phyloP scores from a whole-genome alignment of 2,888 invertebrate species.

The Formica aserva region DNA sequence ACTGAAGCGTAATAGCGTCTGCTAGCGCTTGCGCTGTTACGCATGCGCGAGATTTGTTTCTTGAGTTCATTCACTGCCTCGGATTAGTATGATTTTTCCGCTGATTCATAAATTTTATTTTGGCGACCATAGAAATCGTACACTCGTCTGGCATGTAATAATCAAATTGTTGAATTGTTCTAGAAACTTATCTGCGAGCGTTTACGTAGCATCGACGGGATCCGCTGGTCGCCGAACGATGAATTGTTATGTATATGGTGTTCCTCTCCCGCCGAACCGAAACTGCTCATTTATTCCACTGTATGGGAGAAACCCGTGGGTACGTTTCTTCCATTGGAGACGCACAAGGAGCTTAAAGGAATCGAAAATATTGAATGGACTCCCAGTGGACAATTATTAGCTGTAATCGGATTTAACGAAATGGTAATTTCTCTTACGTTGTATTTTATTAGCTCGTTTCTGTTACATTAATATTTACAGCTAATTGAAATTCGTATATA shows the following conservation, averaged over 20 bases:
- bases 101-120: too few relatives aligned
- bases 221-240: constrained; percentile 83
- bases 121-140: not conserved
- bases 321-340: constrained; percentile 75
- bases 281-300: constrained; percentile 81
- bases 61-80: too few relatives aligned
- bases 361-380: constrained; percentile 82
- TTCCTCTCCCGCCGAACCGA: constrained; percentile 78
- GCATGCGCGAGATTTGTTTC: too few relatives aligned
- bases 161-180: constrained; percentile 56
- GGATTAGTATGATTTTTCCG: too few relatives aligned
- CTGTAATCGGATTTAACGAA: constrained; percentile 82
- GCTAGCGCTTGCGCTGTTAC: too few relatives aligned
- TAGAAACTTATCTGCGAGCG: constrained; percentile 83
- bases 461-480: not conserved
- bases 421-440: constrained; percentile 70
- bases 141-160: not conserved
- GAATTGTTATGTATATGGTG: constrained; percentile 83
- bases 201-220: constrained; percentile 80
- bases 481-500: constrained; percentile 15
- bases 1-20: too few relatives aligned
- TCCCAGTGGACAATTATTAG: constrained; percentile 82
- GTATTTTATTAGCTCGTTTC: not conserved
- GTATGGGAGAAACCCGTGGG: constrained; percentile 79
- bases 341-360: constrained; percentile 74